Evolutionary conservation across 2,888 invertebrate species (phyloP), one percentile per base, ranked within the genome.

Genomic region (Rhodophaea formosa): DNA sequence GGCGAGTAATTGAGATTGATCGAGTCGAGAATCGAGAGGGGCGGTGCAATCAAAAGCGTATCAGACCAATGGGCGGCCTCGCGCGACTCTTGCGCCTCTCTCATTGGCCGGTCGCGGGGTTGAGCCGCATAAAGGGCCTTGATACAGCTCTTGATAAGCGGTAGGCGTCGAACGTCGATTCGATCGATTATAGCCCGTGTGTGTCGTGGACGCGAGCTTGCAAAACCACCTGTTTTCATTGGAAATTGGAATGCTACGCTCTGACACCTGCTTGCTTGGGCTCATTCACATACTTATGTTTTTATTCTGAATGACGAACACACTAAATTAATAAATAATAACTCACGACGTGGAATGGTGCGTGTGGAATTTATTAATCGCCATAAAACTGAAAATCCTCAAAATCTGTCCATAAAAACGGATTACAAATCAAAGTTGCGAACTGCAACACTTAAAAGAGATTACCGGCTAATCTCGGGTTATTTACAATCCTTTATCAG

Each of bases 31-130:
- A 89, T 89, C 84, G 86, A 82, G 83, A 64, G 80, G 86, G 90
- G 90, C 89, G 90, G 86, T 64, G 89, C 89, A 87, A 89, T 90
- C 90, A 90, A 90, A 91, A 81, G 79, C 84, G 84, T 82, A 88
- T 87, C 85, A 83, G 78, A 72, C 89, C 89, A 90, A 90, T 90
- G 76, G 72, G 83, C 73, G 81, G 68, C 67, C 75, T 69, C 73
- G 79, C 62, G 68, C 68, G 67, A 62, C 65, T 70, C 72, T 71
- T 68, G 75, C 75, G 64, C 69, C 75, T 64, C 71, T 72, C 76
- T 69, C 67, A 90, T 90, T 90, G 90, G 90, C 74, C 74, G 69
- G 68, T 61, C 62, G 80, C 80, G 70, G 88, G 88, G 86, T 84
- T 82, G 83, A 78, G 82, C 79, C 77, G 79, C 74, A 75, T 75